Evolutionary conservation across 2,888 invertebrate species (phyloP).

Genomic region (Bruchidius siliquastri): DNA sequence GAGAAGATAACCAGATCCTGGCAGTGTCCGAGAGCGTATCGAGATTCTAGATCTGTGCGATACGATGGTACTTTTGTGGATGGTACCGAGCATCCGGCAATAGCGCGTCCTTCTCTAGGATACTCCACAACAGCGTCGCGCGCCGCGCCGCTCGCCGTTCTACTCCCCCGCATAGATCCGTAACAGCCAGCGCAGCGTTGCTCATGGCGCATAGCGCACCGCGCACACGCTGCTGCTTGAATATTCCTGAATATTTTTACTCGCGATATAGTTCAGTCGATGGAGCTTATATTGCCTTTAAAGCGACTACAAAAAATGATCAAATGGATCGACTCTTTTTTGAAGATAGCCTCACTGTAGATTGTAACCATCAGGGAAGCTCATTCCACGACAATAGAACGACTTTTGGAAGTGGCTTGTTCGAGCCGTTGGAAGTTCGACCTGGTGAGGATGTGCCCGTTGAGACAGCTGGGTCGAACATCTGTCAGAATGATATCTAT

Average conservation of each 20-base stretch:
- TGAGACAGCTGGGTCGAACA: no score
- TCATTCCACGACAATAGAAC: no score
- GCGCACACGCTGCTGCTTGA: not conserved
- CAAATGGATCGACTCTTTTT: no score
- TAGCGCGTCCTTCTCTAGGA: not conserved
- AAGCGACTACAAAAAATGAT: no score
- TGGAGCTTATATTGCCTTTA: not conserved
- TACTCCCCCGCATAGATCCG: not conserved
- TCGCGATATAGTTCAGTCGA: not conserved
- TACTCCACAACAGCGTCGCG: not conserved
- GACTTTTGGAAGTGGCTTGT: no score
- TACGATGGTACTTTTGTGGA: not conserved
- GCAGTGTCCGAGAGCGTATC: not conserved
- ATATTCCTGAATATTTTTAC: not conserved
- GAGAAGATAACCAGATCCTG: not conserved
- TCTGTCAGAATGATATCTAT: no score
- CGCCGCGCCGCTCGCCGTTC: not conserved
- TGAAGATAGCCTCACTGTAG: no score
- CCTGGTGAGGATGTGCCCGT: no score
- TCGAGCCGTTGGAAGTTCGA: no score
- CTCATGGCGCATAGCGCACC: not conserved
- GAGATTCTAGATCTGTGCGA: not conserved
- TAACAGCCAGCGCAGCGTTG: not conserved
- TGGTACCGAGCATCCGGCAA: not conserved
- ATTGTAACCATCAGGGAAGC: no score